Base-by-base conservation (phyloP, 2,797 vertebrate species). In the Danio aesculapii region DNA sequence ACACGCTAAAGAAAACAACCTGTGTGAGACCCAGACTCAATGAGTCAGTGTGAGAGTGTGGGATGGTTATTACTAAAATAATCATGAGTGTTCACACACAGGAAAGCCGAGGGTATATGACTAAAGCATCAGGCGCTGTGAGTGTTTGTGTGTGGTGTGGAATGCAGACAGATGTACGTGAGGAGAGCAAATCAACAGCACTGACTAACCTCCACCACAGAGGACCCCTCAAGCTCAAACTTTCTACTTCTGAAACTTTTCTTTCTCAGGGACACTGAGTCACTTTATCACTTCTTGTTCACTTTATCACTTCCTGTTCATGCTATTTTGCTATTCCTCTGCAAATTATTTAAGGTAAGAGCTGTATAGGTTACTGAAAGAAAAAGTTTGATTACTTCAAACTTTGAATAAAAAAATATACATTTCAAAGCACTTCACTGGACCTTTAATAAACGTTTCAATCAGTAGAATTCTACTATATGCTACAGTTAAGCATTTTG, bases 1-100 rank as follows among this genome's bases (percentile, higher is more conserved):
- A 62, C 55, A 79, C 9, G n/a, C 9, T 63, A 57, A 55, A 73
- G 59, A 80, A 46, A 73, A 73, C 69, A 80, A 73, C 19, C 41
- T 2, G 43, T 21, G 62, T 44, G 16, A 43, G 55, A 78, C 21
- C 43, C 30, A 0, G 6, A 52, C 21, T 71, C 10, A 9, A n/a
- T 72, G 75, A 67, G 49, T 55, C 49, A 57, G 52, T 46, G 13
- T 30, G 62, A 77, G 44, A 41, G 61, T 55, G 39, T 55, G 47
- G 61, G 50, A 39, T 12, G 13, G 21, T n/a, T 44, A 72, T 39
- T 73, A 41, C 50, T 57, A 62, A 70, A 79, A 47, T 50, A 69
- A 69, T 47, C 57, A 57, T 67, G 63, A 77, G 19, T 78, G 6
- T 44, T 79, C 47, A 66, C 16, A 49, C 68, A 71, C 17, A 1